Evolutionary conservation across 2,113 vertebrate species (phyloP).

Genomic region (Hippocampus barbouri): DNA sequence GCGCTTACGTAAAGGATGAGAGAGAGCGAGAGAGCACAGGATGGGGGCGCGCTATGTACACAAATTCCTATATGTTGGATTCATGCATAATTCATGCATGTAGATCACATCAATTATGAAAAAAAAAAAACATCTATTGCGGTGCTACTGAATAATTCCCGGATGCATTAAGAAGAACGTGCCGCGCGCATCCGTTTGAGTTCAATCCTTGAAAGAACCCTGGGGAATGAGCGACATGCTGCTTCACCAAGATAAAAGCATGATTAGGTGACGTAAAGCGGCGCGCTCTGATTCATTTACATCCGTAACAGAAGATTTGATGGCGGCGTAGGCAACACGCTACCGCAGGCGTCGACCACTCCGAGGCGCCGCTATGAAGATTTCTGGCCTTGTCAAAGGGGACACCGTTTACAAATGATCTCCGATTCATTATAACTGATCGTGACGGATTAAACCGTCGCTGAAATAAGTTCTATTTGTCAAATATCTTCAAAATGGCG

Average conservation of each 20-base stretch:
- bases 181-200: neutral
- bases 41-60: neutral
- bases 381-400: neutral
- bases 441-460: neutral
- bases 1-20: neutral
- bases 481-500: too few relatives aligned
- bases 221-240: neutral
- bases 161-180: constrained; percentile 1
- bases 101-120: constrained; percentile 31
- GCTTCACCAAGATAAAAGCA: neutral
- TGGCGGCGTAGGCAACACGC: too few relatives aligned
- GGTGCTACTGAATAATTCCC: constrained; percentile 7
- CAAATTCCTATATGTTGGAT: constrained; percentile 16
- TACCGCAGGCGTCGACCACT: too few relatives aligned
- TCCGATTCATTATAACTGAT: neutral
- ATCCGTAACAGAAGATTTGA: neutral
- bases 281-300: neutral
- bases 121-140: constrained; percentile 18
- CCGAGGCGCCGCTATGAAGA: too few relatives aligned
- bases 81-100: constrained; percentile 24
- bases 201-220: neutral
- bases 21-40: neutral
- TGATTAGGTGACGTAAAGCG: neutral
- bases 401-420: neutral
- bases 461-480: neutral